A percentile compares a stretch with the other conserved stretches of the same genome.
phyloP scores from a whole-genome alignment of 2,797 vertebrate species.

The Erithacus rubecula region DNA sequence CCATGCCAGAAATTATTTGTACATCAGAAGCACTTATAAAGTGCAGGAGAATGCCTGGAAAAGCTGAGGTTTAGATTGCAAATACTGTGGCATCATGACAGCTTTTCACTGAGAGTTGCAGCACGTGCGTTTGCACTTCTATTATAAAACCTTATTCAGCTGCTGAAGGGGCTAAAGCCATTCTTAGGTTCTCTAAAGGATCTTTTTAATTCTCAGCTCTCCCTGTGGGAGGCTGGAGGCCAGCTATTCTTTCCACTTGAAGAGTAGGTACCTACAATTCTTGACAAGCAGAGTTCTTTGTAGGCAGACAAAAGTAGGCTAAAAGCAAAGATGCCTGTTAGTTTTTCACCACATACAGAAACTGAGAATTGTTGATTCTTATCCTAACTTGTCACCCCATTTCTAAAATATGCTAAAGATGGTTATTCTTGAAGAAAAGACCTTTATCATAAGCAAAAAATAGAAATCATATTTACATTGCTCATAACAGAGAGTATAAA shows the following conservation, averaged over 20 bases:
- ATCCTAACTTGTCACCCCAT: background rate
- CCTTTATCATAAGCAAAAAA: background rate
- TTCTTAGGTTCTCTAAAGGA: conserved; percentile 24
- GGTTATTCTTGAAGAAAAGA: background rate
- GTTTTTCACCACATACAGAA: background rate
- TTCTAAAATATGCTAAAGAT: background rate
- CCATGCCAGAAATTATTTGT: background rate
- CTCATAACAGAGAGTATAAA: background rate
- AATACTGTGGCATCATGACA: background rate
- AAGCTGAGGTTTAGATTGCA: conserved; percentile 1
- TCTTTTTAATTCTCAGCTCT: conserved; percentile 28
- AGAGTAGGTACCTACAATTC: conserved; percentile 1
- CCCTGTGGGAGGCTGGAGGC: conserved; percentile 10
- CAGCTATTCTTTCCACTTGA: conserved; percentile 22
- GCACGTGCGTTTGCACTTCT: background rate
- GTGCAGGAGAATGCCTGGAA: background rate
- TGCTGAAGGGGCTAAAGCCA: conserved; percentile 23
- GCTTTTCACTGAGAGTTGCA: background rate
- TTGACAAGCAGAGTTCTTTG: conserved; percentile 22
- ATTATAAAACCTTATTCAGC: background rate
- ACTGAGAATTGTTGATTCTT: background rate
- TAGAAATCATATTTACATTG: background rate
- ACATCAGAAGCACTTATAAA: background rate
- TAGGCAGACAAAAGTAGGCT: conserved; percentile 22
- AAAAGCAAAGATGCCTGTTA: conserved; percentile 3